A percentile compares a stretch with the other conserved stretches of the same genome.
Conservation (phyloP, 1,140 invertebrate genomes). For the Tetragnatha versicolor region DNA sequence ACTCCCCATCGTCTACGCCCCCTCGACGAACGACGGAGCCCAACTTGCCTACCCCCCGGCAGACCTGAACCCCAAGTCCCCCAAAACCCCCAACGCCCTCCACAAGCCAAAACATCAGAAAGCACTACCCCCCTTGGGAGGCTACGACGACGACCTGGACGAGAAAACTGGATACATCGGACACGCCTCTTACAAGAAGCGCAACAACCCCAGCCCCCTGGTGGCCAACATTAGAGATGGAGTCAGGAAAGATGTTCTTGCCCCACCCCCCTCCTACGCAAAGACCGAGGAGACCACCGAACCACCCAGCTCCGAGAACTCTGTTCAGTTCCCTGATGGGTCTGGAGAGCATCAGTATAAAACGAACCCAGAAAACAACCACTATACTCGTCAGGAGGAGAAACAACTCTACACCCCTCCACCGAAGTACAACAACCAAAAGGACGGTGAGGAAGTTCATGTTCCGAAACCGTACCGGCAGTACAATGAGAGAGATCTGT, state of each 20-base stretch:
- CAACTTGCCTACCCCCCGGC: conserved; percentile 41
- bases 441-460: too few relatives aligned
- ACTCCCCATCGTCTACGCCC: conserved; percentile 21
- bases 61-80: neutral
- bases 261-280: conserved; percentile 31
- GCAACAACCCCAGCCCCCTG: conserved; percentile 17
- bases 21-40: conserved; percentile 38
- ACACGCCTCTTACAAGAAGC: conserved; percentile 35
- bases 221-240: conserved; percentile 29
- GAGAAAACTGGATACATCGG: conserved; percentile 18
- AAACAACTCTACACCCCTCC: neutral
- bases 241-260: conserved; percentile 30
- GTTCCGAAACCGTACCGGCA: too few relatives aligned
- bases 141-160: conserved; percentile 29
- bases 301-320: conserved; percentile 18
- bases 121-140: neutral
- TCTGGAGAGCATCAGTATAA: neutral
- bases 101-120: neutral
- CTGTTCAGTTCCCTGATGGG: conserved; percentile 9
- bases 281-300: neutral
- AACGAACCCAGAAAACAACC: neutral
- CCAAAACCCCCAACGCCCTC: neutral
- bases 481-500: too few relatives aligned
- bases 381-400: neutral
- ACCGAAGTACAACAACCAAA: neutral